phyloP scores from a whole-genome alignment of 1,140 invertebrate species.

The Scaptomyza graminum region DNA sequence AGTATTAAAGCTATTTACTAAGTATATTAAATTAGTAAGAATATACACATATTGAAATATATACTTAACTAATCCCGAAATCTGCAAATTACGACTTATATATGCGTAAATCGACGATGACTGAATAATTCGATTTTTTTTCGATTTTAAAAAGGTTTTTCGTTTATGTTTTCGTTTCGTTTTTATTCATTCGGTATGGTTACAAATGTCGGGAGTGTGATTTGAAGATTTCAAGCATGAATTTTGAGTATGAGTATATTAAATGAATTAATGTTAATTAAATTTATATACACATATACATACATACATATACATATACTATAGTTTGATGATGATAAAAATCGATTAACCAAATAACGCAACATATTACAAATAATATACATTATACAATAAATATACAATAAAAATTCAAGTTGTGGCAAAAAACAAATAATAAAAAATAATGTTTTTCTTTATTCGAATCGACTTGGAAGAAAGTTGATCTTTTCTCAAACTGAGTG shows the following conservation, averaged over 20 bases:
- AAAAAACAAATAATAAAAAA: constrained; percentile 6
- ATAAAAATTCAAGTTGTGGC: constrained; percentile 48
- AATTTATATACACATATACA: constrained; percentile 78
- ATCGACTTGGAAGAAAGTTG: too few species aligned
- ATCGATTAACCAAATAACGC: constrained; percentile 35
- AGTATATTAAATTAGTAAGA: not conserved
- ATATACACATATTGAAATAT: too few species aligned
- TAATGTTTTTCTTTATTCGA: not conserved
- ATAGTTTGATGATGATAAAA: not conserved
- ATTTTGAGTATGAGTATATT: constrained; percentile 41
- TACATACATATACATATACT: constrained; percentile 62
- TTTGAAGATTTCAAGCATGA: constrained; percentile 16
- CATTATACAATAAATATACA: constrained; percentile 5
- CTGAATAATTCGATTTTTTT: constrained; percentile 18
- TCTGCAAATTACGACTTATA: not conserved
- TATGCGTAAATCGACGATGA: constrained; percentile 7
- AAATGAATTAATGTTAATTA: constrained; percentile 75
- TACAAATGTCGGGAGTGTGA: not conserved
- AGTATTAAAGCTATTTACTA: constrained; percentile 50
- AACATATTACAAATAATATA: constrained; percentile 34
- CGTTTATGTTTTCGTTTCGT: too few species aligned
- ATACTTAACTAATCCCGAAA: constrained; percentile 13
- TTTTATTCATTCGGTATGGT: not conserved
- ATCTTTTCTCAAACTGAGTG: too few species aligned
- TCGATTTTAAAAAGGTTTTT: not conserved